Conservation (phyloP, 2,113 vertebrate species). For the Ondatra zibethicus region DNA sequence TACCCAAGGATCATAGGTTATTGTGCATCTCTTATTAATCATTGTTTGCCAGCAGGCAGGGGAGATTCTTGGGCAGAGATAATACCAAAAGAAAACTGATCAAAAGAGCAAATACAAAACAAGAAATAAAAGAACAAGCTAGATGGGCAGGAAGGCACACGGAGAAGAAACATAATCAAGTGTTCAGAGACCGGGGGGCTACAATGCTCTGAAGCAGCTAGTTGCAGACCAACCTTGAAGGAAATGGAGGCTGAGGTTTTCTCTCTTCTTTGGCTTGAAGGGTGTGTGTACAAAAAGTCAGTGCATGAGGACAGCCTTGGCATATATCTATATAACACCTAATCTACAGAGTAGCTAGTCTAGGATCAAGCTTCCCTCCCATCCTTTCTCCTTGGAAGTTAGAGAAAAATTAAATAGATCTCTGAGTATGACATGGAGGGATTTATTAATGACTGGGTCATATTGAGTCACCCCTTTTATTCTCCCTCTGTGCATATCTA, state of each 20-base stretch:
- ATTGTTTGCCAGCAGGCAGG: neutral
- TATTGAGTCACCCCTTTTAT: neutral
- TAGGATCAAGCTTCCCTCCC: neutral
- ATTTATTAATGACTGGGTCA: neutral
- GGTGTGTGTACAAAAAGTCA: neutral
- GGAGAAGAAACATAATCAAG: constrained; percentile 65
- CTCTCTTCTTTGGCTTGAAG: constrained; percentile 30
- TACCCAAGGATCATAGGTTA: constrained; percentile 39
- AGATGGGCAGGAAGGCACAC: constrained; percentile 72
- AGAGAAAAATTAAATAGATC: constrained; percentile 18
- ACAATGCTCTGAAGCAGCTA: constrained; percentile 74
- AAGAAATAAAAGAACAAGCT: neutral
- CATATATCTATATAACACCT: neutral
- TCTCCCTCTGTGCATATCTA: neutral
- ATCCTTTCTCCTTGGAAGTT: neutral
- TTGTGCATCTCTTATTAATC: constrained; percentile 19
- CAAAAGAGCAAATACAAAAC: constrained; percentile 34
- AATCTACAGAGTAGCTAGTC: neutral
- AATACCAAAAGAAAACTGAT: neutral
- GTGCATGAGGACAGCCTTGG: neutral
- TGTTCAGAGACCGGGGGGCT: constrained; percentile 74
- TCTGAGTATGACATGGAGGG: neutral
- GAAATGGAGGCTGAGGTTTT: neutral
- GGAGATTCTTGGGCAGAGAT: constrained; percentile 8
- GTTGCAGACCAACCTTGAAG: constrained; percentile 23